Conservation (phyloP, 2,113 vertebrate genomes). For the Dromaius novaehollandiae region DNA sequence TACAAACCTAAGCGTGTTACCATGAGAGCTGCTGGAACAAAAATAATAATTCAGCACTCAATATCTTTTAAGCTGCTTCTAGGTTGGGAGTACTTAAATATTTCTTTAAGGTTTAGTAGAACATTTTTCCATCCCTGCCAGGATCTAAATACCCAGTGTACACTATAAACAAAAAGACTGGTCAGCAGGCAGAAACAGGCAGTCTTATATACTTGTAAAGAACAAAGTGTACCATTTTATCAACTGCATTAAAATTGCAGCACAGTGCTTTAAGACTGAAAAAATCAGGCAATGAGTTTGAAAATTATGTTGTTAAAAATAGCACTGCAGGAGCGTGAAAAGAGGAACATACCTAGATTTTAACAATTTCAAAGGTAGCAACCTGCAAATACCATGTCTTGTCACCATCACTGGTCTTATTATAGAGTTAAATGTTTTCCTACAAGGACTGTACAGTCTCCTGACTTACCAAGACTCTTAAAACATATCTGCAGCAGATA, state of each 20-base stretch:
- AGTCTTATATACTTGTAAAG: not conserved
- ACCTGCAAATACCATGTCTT: not conserved
- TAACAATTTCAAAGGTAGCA: not conserved
- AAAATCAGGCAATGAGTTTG: not conserved
- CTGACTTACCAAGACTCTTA: not conserved
- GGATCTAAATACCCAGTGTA: not conserved
- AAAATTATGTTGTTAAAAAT: not conserved
- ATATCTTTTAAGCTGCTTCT: slow-evolving; percentile 50
- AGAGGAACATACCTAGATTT: not conserved
- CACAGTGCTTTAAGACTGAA: not conserved
- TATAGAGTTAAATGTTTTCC: not conserved
- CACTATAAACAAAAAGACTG: slow-evolving; percentile 13
- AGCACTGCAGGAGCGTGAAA: not conserved
- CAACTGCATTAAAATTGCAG: not conserved
- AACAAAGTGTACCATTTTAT: slow-evolving; percentile 34
- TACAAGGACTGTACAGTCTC: not conserved
- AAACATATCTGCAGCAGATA: not conserved
- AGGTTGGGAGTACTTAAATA: not conserved
- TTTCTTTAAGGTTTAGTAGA: not conserved
- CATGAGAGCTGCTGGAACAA: not conserved
- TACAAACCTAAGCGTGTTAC: not conserved
- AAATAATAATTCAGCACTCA: slow-evolving; percentile 36
- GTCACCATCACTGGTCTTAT: not conserved
- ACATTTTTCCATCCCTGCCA: not conserved
- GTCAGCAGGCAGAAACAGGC: slow-evolving; percentile 13